phyloP scores from a whole-genome alignment of 2,888 invertebrate species.

The Gandaritis pyraliata region DNA sequence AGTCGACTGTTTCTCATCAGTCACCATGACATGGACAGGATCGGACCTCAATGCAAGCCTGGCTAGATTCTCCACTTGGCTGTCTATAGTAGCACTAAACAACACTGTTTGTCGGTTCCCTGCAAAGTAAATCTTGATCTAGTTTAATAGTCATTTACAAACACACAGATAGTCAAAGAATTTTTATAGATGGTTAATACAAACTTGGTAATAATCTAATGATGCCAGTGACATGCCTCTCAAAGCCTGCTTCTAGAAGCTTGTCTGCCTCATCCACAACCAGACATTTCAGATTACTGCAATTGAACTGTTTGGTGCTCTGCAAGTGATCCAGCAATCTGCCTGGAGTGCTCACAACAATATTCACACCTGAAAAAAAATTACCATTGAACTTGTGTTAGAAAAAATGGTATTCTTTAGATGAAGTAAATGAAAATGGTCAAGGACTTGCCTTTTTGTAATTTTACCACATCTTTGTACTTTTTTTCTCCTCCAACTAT shows the following conservation, averaged over 20 bases:
- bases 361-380: slow-evolving; percentile 88
- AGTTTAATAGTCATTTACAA: too few relatives aligned
- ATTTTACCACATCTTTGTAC: slow-evolving; percentile 92
- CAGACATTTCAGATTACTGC: slow-evolving; percentile 94
- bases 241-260: slow-evolving; percentile 97
- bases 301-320: slow-evolving; percentile 94
- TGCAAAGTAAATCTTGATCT: slow-evolving; percentile 65
- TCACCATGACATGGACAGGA: slow-evolving; percentile 94
- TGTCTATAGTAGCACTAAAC: slow-evolving; percentile 98
- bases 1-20: slow-evolving; percentile 89
- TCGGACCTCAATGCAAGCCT: slow-evolving; percentile 94
- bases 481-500: slow-evolving; percentile 97
- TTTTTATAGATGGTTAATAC: slow-evolving; percentile 42
- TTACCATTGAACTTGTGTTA: background rate
- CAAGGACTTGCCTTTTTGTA: slow-evolving; percentile 87
- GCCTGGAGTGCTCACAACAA: slow-evolving; percentile 98
- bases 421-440: too few relatives aligned
- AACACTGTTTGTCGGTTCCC: slow-evolving; percentile 97
- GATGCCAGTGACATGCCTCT: slow-evolving; percentile 97
- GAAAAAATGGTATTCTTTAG: too few relatives aligned
- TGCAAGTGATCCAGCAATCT: slow-evolving; percentile 96
- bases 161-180: too few relatives aligned
- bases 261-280: slow-evolving; percentile 98
- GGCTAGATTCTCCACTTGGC: slow-evolving; percentile 94
- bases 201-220: slow-evolving; percentile 91